phyloP scores from a whole-genome alignment of 2,888 invertebrate species.

The Ichneumoninae sp. region DNA sequence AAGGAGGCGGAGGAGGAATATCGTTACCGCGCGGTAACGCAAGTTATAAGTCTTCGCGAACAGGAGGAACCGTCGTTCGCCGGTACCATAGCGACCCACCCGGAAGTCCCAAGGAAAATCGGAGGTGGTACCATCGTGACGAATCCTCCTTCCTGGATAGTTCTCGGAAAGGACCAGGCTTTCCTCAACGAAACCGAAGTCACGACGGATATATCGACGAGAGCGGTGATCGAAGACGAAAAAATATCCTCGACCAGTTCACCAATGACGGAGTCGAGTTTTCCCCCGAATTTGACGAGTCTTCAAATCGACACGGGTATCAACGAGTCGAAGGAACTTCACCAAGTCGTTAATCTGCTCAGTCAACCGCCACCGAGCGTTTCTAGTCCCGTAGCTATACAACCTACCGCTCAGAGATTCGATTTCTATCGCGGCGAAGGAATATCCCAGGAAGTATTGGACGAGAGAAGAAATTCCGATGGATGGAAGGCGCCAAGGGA shows the following conservation, averaged over 20 bases:
- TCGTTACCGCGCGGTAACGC: conserved; percentile 35
- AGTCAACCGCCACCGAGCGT: conserved; percentile 78
- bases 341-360: conserved; percentile 78
- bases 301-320: conserved; percentile 8
- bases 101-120: conserved; percentile 38
- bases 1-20: neutral
- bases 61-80: conserved; percentile 65
- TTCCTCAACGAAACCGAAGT: neutral
- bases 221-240: conserved; percentile 5
- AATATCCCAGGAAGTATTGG: neutral
- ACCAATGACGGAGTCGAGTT: conserved; percentile 33
- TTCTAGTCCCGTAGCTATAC: conserved; percentile 79
- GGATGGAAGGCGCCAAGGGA: conserved; percentile 26
- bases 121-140: neutral
- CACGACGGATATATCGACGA: conserved; percentile 8
- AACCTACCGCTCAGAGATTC: conserved; percentile 75
- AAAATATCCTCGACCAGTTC: conserved; percentile 6
- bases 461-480: conserved; percentile 23
- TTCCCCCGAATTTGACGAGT: conserved; percentile 13
- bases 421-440: conserved; percentile 70
- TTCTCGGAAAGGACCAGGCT: neutral
- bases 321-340: conserved; percentile 73
- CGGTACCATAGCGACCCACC: conserved; percentile 63
- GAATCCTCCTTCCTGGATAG: neutral
- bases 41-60: conserved; percentile 62